These are phyloP conservation scores for Labroides dimidiatus DNA, from an alignment of 2,797 vertebrate species.

Conservation along the genomic window DNA sequence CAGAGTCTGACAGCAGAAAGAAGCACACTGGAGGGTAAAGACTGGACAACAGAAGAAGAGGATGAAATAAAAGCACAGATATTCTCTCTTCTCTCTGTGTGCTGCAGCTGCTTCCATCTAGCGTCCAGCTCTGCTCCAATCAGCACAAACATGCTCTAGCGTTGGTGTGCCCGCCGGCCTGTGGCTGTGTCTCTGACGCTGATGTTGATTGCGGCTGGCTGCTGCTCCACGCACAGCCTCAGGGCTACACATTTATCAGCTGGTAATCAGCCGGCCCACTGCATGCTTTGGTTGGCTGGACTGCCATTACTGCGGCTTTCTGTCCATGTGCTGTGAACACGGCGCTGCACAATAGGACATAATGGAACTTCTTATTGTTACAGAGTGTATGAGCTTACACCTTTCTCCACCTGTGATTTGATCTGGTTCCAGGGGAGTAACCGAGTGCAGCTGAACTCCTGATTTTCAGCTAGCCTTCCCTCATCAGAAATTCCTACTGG, in stretches of 20 bases:
- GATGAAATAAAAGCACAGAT: not conserved
- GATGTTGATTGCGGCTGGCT: slow-evolving; percentile 70
- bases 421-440: not conserved
- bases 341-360: slow-evolving; percentile 29
- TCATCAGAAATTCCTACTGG: no score
- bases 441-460: not conserved
- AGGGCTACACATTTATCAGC: slow-evolving; percentile 77
- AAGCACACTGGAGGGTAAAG: slow-evolving; percentile 13
- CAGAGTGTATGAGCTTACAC: slow-evolving; percentile 1
- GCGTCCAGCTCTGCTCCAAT: slow-evolving; percentile 42
- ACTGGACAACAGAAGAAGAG: not conserved
- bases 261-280: slow-evolving; percentile 74
- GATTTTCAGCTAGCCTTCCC: not conserved
- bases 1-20: slow-evolving; percentile 5
- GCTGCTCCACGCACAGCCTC: slow-evolving; percentile 57
- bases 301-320: slow-evolving; percentile 17
- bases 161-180: slow-evolving; percentile 20
- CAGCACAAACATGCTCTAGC: slow-evolving; percentile 13
- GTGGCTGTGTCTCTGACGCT: slow-evolving; percentile 55
- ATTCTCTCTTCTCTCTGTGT: slow-evolving; percentile 18
- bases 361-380: slow-evolving; percentile 31
- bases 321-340: not conserved
- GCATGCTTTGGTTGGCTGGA: slow-evolving; percentile 38
- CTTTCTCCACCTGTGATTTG: slow-evolving; percentile 14
- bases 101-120: slow-evolving; percentile 58